Conservation (phyloP, 2,797 vertebrate species). For the Pangasius mekongensis region DNA sequence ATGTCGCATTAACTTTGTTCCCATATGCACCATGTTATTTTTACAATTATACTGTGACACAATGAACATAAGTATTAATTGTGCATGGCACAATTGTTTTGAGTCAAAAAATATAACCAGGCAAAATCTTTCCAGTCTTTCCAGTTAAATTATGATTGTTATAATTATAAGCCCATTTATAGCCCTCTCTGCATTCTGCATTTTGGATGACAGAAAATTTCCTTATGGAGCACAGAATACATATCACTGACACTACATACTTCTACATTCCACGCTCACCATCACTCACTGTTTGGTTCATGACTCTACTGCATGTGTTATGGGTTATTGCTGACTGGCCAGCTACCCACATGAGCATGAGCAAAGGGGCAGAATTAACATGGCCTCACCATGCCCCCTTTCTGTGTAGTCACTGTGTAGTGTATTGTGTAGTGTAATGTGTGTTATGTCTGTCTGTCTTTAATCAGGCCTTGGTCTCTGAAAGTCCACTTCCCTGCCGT, state of each 20-base stretch:
- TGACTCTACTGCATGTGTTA: not conserved
- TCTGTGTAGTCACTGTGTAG: not conserved
- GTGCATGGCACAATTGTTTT: no score
- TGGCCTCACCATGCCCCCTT: not conserved
- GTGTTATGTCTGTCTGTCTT: slow-evolving; percentile 14
- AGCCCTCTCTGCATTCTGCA: not conserved
- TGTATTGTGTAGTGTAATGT: not conserved
- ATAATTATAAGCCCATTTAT: not conserved
- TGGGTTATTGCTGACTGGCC: not conserved
- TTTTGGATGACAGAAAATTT: not conserved
- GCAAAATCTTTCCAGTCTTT: not conserved
- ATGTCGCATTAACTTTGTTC: no score
- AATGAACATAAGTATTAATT: no score
- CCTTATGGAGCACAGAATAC: not conserved
- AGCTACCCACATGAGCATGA: not conserved
- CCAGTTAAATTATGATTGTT: no score
- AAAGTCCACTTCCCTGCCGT: slow-evolving; percentile 83
- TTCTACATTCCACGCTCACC: not conserved
- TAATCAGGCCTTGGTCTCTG: slow-evolving; percentile 80
- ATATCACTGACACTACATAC: not conserved
- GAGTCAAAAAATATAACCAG: no score
- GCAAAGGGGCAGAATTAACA: not conserved
- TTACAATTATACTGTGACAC: no score
- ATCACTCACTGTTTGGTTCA: not conserved
- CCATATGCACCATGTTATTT: no score